Evolutionary conservation across 2,888 invertebrate genomes (phyloP), one percentile per base, ranked within the genome.

Genomic region (Opisthograptis luteolata): DNA sequence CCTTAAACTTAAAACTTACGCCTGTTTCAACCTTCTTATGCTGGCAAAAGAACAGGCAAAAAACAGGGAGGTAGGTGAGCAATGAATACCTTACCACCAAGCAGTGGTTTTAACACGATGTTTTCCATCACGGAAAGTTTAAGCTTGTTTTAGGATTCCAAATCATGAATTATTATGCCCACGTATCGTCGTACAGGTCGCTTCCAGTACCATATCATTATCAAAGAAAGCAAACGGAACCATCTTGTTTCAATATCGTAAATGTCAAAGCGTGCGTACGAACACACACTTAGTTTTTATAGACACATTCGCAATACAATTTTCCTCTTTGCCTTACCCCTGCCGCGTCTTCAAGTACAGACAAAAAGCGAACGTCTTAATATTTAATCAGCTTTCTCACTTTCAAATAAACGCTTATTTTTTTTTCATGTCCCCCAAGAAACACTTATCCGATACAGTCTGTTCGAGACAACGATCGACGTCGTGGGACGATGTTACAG

Each of bases 401-500:
- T 61, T 62, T 54, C 55, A 45, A 58, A 60, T 61, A 60, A 60
- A 58, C 45, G 48, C 55, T 61, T 55, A 58, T 60, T 55, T 56
- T 53, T 55, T 61, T 60, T 60, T 58, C 48, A 53, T 35, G 43
- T 48, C 36, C 32, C 54, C 27, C 13, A 53, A 54, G 54, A 37
- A 30, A 50, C 46, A 22, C 19, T 55, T 43, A 48, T 43, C 34
- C 27, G 37, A 15, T 36, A 19, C 27, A 34, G 24, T 9, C 10
- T 37, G 49, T 43, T 32, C 43, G 27, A 13, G n/a, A 42, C 2
- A 6, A 37, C 5, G 17, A 9, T 20, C 36, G 42, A 42, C 48
- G 22, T 28, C 27, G 28, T 20, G 22, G 19, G 9, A 3, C n/a
- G n/a, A n/a, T n/a, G n/a, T n/a, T n/a, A n/a, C n/a, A n/a, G n/a